Evolutionary conservation across 2,113 vertebrate species (phyloP).

Genomic region (Rhynchopsitta pachyrhyncha): DNA sequence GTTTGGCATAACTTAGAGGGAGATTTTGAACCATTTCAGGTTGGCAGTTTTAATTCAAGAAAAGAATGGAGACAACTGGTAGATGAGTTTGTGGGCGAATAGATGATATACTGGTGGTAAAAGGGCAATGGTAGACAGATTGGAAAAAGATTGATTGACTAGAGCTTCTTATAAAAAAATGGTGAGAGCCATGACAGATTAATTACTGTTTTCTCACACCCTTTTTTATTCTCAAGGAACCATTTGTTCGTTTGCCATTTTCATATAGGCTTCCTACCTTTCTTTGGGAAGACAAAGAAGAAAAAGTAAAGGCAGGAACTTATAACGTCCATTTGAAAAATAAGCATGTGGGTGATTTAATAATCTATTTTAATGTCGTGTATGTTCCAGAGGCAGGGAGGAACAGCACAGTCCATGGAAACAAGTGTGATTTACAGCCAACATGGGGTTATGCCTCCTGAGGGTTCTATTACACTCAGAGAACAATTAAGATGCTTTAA

Average conservation of each 20-base stretch:
- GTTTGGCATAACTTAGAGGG: constrained; percentile 28
- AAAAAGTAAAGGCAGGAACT: not conserved
- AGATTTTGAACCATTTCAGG: constrained; percentile 25
- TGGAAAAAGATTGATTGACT: constrained; percentile 43
- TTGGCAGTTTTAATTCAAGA: constrained; percentile 15
- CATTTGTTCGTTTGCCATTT: constrained; percentile 7
- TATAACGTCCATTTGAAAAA: not conserved
- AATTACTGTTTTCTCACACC: constrained; percentile 38
- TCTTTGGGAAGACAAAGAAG: not conserved
- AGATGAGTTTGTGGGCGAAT: constrained; percentile 13
- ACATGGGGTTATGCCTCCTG: constrained; percentile 41
- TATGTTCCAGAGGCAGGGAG: not conserved
- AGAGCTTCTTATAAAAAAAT: not conserved
- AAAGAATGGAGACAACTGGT: constrained; percentile 14
- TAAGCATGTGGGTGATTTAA: not conserved
- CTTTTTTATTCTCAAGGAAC: not conserved
- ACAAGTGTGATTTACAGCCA: constrained; percentile 54
- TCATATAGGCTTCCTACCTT: not conserved
- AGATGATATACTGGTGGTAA: constrained; percentile 15
- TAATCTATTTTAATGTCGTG: not conserved
- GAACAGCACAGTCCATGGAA: not conserved
- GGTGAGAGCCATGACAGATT: not conserved
- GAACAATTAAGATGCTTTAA: constrained; percentile 60
- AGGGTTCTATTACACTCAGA: constrained; percentile 39
- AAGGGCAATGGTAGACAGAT: constrained; percentile 23